phyloP scores from a whole-genome alignment of 2,113 vertebrate genomes.

The Arothron firmamentum region DNA sequence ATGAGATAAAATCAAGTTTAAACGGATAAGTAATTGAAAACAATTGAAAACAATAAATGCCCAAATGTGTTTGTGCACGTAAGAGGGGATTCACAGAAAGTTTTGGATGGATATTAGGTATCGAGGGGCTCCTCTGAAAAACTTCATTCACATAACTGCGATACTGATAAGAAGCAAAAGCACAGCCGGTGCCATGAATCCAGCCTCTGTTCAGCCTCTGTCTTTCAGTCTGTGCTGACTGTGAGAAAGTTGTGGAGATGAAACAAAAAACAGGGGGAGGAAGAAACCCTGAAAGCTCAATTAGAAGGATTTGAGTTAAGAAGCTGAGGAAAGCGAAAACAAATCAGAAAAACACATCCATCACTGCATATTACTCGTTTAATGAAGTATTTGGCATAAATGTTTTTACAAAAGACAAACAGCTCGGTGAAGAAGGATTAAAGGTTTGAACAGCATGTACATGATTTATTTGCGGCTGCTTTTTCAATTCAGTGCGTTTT shows the following conservation, averaged over 20 bases:
- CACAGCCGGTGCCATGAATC: constrained; percentile 64
- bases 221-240: constrained; percentile 57
- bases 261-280: constrained; percentile 9
- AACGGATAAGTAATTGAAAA: too few species aligned
- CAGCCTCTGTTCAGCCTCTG: constrained; percentile 66
- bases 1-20: too few species aligned
- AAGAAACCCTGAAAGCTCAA: constrained; percentile 63
- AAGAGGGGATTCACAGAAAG: constrained; percentile 52
- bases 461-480: constrained; percentile 6
- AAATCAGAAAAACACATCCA: constrained; percentile 38
- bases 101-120: constrained; percentile 69
- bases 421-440: neutral
- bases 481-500: constrained; percentile 17
- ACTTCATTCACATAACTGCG: constrained; percentile 68
- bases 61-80: neutral
- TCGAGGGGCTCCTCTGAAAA: constrained; percentile 67
- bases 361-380: constrained; percentile 16
- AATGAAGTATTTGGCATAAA: constrained; percentile 4
- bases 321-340: constrained; percentile 24
- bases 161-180: constrained; percentile 75
- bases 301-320: constrained; percentile 68
- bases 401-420: neutral
- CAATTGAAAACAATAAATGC: too few species aligned
- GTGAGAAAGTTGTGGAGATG: constrained; percentile 69
- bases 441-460: constrained; percentile 9